Percentiles rank a stretch among this genome's conserved stretches.
phyloP scores from a whole-genome alignment of 2,113 vertebrate genomes.

The Ammodytes dubius region DNA sequence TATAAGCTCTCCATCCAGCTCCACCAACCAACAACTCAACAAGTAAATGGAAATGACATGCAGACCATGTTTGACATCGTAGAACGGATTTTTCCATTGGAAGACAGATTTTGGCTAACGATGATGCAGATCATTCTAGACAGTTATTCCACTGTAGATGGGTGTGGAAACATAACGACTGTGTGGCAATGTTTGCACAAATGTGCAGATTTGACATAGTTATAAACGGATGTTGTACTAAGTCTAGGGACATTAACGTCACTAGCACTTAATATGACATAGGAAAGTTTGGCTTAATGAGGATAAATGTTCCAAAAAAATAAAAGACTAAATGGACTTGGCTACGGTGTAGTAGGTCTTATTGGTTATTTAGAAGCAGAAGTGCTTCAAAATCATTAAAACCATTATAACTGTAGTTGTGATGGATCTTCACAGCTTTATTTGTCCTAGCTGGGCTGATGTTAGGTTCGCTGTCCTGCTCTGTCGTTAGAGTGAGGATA shows the following conservation, averaged over 20 bases:
- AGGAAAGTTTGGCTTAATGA: slow-evolving; percentile 6
- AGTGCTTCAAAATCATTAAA: background rate
- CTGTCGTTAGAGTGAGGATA: background rate
- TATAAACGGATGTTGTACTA: background rate
- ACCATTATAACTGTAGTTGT: slow-evolving; percentile 1
- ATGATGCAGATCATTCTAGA: no score
- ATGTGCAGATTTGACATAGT: background rate
- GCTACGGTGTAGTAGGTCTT: background rate
- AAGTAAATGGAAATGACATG: background rate
- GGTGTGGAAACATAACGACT: background rate
- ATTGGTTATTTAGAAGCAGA: background rate
- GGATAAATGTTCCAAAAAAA: slow-evolving; percentile 5
- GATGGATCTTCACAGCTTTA: background rate
- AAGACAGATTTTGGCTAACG: no score
- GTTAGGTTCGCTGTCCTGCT: background rate
- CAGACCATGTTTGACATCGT: no score
- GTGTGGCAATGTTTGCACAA: background rate
- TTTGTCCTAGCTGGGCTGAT: background rate
- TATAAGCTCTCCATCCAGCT: background rate
- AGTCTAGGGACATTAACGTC: background rate
- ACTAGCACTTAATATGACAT: slow-evolving; percentile 7
- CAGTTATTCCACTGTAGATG: no score
- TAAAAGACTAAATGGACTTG: background rate
- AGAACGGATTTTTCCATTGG: no score
- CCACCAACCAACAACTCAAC: background rate